Conservation (phyloP, 2,797 vertebrate genomes). For the Artibeus jamaicensis region DNA sequence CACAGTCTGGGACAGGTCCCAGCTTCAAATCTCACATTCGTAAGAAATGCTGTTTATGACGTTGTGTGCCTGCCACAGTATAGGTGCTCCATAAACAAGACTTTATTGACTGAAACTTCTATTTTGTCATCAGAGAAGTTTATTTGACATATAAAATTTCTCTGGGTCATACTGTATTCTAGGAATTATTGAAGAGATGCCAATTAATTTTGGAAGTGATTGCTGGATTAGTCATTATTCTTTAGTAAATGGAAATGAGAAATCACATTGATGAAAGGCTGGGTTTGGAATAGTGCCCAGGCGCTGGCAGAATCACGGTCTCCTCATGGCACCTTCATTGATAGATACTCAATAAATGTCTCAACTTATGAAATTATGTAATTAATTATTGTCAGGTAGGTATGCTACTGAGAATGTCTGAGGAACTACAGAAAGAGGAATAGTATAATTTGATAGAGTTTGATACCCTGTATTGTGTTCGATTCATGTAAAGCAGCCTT, state of each 20-base stretch:
- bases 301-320: background rate
- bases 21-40: background rate
- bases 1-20: background rate
- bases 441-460: background rate
- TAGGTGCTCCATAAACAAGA: background rate
- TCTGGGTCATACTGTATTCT: background rate
- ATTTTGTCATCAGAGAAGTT: background rate
- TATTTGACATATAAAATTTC: background rate
- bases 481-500: conserved; percentile 9
- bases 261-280: conserved; percentile 2
- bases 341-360: conserved; percentile 11
- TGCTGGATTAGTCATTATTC: conserved; percentile 16
- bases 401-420: background rate
- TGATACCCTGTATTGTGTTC: background rate
- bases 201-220: background rate
- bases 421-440: background rate
- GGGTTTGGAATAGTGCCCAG: background rate
- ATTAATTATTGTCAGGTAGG: background rate
- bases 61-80: accelerated
- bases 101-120: background rate
- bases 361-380: background rate
- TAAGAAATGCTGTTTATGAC: accelerated
- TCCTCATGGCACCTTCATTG: background rate
- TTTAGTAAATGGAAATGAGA: conserved; percentile 16
- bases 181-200: background rate